Base-by-base conservation (phyloP, 2,888 invertebrate species). In the Polymixis lichenea region DNA sequence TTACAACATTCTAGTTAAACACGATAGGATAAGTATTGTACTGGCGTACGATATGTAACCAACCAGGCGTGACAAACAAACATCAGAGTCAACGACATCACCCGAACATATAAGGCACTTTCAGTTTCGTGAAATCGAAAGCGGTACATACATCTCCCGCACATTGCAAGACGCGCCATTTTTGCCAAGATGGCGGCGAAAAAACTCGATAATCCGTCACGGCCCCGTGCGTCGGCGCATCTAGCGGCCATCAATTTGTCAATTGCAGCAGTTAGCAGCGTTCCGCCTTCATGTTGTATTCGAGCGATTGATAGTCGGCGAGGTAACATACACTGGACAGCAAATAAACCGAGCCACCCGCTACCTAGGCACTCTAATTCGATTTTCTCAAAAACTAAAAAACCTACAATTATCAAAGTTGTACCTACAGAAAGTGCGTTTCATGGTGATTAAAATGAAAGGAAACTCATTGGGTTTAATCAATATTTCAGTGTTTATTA, bases 81-180 rank as follows among this genome's bases (percentile, higher is more conserved):
- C 96, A 95, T 90, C 86, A 90, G 93, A 95, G 96, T 95, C 95
- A 96, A 95, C 94, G 95, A 95, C 96, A 95, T 91, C 91, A 92
- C 93, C 96, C 95, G 94, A 96, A 96, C 96, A 95, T 95, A 94
- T 91, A 91, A 90, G 90, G 88, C 93, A 95, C 96, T 96, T 95
- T 96, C 95, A 93, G 94, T 96, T 96, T 96, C 96, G 92, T 93
- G 94, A 96, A 96, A 96, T 94, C 92, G 96, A 96, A 95, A 96
- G 95, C 93, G 83, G 91, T 92, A 90, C 92, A 93, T 91, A 94
- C 92, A 92, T 94, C 94, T 94, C 93, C 92, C 89, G 92, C 91
- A 90, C 90, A 89, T 84, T 90, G 90, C 90, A 90, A 91, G 88
- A 88, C 90, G 92, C 91, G 92, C 92, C 92, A 94, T 94, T 95